Conservation (phyloP, 2,888 invertebrate genomes). For the Philonicus albiceps region DNA sequence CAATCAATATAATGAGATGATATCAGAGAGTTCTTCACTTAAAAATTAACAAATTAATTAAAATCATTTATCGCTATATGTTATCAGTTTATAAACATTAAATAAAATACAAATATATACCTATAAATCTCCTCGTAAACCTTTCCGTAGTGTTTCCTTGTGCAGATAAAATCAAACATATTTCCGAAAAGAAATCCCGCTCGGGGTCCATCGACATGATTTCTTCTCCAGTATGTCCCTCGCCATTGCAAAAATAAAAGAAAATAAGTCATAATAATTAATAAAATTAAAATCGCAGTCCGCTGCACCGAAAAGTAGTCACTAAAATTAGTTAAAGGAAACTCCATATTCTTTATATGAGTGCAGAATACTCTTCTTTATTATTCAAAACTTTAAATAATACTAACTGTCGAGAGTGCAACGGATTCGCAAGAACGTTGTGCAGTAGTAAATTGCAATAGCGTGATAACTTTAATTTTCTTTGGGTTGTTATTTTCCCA, state of each 20-base stretch:
- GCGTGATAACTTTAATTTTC: neutral
- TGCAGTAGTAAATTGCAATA: neutral
- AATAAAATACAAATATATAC: neutral
- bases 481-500: neutral
- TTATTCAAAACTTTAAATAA: neutral
- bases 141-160: conserved; percentile 40
- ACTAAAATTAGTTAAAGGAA: neutral
- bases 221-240: conserved; percentile 33
- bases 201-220: conserved; percentile 30
- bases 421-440: neutral
- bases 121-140: conserved; percentile 44
- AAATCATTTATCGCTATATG: neutral
- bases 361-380: neutral
- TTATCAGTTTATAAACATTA: neutral
- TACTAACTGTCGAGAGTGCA: neutral
- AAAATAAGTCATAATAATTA: neutral
- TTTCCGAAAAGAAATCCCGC: conserved; percentile 34
- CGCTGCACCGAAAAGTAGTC: neutral
- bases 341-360: neutral
- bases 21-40: neutral
- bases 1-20: neutral
- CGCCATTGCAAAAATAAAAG: conserved; percentile 30
- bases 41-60: neutral
- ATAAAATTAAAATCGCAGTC: neutral
- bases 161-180: conserved; percentile 35